Evolutionary conservation across 2,797 vertebrate genomes (phyloP).

Genomic region (Cheirogaleus major): DNA sequence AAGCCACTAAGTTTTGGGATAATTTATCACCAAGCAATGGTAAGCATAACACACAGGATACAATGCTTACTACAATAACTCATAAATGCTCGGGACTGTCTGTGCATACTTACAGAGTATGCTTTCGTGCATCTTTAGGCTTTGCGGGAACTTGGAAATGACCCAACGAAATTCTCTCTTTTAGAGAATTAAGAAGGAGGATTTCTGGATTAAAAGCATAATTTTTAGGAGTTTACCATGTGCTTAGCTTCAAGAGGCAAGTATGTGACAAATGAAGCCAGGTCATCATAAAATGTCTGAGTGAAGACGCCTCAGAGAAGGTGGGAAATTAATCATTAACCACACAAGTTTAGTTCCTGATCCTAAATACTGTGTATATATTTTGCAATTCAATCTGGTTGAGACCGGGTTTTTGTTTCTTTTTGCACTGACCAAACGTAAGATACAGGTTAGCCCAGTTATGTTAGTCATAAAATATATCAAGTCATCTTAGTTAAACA

Average conservation of each 20-base stretch:
- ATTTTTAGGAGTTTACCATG: constrained; percentile 19
- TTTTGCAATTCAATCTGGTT: constrained; percentile 41
- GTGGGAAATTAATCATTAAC: neutral
- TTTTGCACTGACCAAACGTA: constrained; percentile 46
- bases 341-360: neutral
- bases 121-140: neutral
- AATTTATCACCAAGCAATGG: constrained; percentile 20
- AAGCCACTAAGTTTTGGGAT: neutral
- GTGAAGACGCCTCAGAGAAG: neutral
- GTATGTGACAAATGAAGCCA: neutral
- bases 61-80: neutral
- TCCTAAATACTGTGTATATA: neutral
- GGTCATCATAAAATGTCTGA: neutral
- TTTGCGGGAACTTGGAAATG: neutral
- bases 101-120: neutral
- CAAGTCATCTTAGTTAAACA: constrained; percentile 34
- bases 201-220: constrained; percentile 2
- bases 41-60: neutral
- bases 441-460: constrained; percentile 16
- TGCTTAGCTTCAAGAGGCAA: neutral
- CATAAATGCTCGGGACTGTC: neutral
- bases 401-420: neutral
- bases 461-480: constrained; percentile 25
- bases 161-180: neutral
- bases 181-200: constrained; percentile 6